These are phyloP conservation scores for Epizoanthus ramosus DNA, from an alignment of 92 coral and sea anemone genomes.

Conservation along the genomic window DNA sequence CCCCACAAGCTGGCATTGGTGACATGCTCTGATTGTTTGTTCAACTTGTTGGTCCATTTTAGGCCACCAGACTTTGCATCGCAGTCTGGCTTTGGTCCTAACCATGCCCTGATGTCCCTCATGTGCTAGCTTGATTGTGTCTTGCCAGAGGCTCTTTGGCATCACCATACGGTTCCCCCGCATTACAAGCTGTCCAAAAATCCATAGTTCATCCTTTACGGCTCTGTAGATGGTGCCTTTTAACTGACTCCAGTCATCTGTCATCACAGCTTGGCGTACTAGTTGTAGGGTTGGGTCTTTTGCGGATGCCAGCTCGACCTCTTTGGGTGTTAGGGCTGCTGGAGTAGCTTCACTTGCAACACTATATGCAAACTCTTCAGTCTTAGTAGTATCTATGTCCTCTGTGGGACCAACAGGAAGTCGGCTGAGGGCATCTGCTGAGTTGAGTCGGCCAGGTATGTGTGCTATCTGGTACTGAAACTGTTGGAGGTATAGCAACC, in stretches of 20 bases:
- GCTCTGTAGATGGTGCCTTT: slow-evolving; percentile 39
- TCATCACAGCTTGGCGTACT: slow-evolving; percentile 50
- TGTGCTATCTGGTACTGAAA: slow-evolving; percentile 44
- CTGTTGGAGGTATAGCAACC: slow-evolving; percentile 45
- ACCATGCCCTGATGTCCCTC: slow-evolving; percentile 54
- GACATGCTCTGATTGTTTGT: slow-evolving; percentile 43
- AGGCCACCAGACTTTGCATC: slow-evolving; percentile 47
- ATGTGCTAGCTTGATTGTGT: slow-evolving; percentile 37
- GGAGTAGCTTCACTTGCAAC: slow-evolving; percentile 45
- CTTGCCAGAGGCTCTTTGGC: slow-evolving; percentile 51
- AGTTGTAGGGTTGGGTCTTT: slow-evolving; percentile 49
- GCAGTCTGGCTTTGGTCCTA: slow-evolving; percentile 31
- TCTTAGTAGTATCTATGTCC: slow-evolving; percentile 18
- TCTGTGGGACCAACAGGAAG: slow-evolving; percentile 38
- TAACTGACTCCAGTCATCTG: slow-evolving; percentile 44
- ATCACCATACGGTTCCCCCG: slow-evolving; percentile 43
- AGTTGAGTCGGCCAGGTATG: slow-evolving; percentile 13
- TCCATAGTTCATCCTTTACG: slow-evolving; percentile 46
- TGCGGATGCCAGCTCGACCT: slow-evolving; percentile 55
- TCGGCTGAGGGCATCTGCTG: slow-evolving; percentile 57
- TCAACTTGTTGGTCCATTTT: slow-evolving; percentile 23
- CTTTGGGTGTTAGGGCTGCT: slow-evolving; percentile 46
- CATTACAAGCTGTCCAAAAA: slow-evolving; percentile 36
- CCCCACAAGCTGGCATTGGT: slow-evolving; percentile 62
- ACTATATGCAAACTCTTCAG: slow-evolving; percentile 49